These are phyloP conservation scores for Camelus bactrianus DNA, from an alignment of 2,113 vertebrate species.

Conservation along the genomic window DNA sequence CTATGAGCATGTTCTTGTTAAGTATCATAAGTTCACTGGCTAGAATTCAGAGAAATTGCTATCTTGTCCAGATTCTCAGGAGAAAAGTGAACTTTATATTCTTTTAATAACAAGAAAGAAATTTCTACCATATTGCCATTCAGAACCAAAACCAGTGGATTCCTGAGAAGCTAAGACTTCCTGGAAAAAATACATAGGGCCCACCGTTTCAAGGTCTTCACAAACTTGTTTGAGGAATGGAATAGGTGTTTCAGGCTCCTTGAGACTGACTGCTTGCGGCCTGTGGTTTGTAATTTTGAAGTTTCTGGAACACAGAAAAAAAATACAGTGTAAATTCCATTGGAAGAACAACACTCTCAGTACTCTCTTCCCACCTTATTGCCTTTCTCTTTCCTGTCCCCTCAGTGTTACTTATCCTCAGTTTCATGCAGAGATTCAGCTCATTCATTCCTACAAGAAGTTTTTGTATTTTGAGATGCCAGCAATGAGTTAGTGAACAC, in stretches of 20 bases:
- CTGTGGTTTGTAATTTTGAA: constrained; percentile 94
- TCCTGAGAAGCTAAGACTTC: constrained; percentile 47
- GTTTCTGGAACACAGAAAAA: constrained; percentile 88
- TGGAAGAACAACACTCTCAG: background rate
- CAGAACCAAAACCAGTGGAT: constrained; percentile 52
- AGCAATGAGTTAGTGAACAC: background rate
- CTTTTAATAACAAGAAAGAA: constrained; percentile 65
- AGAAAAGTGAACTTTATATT: constrained; percentile 76
- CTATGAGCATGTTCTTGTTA: constrained; percentile 69
- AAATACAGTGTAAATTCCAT: constrained; percentile 31
- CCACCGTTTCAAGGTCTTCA: constrained; percentile 98
- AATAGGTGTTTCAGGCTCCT: constrained; percentile 98
- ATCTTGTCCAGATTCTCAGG: constrained; percentile 79
- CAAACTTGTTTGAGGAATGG: constrained; percentile 98
- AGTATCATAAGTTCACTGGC: constrained; percentile 71
- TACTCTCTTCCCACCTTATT: background rate
- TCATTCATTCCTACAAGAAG: constrained; percentile 34
- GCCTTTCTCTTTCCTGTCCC: background rate
- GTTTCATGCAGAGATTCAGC: constrained; percentile 11
- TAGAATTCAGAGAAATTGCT: constrained; percentile 79
- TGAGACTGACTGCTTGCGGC: constrained; percentile 97
- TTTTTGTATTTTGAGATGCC: background rate
- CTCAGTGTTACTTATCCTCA: background rate
- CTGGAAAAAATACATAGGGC: constrained; percentile 66
- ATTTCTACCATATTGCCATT: constrained; percentile 62